Conservation (phyloP, 1,140 invertebrate species). For the Cheumatopsyche charites region DNA sequence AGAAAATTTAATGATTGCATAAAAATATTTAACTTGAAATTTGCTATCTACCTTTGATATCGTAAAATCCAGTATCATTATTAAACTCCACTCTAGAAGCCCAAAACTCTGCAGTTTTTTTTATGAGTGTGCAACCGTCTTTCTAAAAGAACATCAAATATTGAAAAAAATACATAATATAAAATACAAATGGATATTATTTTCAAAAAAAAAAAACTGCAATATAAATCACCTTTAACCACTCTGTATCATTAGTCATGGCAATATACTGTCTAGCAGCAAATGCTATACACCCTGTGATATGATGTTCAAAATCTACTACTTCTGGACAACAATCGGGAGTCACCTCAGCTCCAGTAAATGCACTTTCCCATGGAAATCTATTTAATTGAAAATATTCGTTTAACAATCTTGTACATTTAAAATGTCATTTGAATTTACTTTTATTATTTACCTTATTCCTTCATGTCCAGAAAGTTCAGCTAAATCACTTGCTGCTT, state of each 20-base stretch:
- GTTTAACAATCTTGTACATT: not conserved
- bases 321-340: constrained; percentile 64
- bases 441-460: constrained; percentile 58
- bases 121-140: constrained; percentile 61
- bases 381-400: constrained; percentile 46
- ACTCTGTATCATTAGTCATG: constrained; percentile 58
- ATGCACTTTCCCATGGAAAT: constrained; percentile 66
- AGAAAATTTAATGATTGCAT: not conserved
- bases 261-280: constrained; percentile 61
- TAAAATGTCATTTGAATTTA: no score
- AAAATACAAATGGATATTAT: not conserved
- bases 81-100: constrained; percentile 61
- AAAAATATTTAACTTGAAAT: not conserved
- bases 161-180: not conserved
- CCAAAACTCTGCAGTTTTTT: constrained; percentile 64
- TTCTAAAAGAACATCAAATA: constrained; percentile 51
- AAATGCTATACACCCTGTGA: constrained; percentile 62
- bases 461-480: constrained; percentile 56
- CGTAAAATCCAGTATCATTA: constrained; percentile 55
- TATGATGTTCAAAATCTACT: constrained; percentile 62
- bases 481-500: constrained; percentile 55
- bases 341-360: constrained; percentile 63
- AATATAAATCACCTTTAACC: constrained; percentile 56
- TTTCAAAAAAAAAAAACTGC: not conserved
- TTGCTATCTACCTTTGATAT: constrained; percentile 56